Evolutionary conservation across 2,113 vertebrate species (phyloP).

Genomic region (Odontophorus gujanensis): DNA sequence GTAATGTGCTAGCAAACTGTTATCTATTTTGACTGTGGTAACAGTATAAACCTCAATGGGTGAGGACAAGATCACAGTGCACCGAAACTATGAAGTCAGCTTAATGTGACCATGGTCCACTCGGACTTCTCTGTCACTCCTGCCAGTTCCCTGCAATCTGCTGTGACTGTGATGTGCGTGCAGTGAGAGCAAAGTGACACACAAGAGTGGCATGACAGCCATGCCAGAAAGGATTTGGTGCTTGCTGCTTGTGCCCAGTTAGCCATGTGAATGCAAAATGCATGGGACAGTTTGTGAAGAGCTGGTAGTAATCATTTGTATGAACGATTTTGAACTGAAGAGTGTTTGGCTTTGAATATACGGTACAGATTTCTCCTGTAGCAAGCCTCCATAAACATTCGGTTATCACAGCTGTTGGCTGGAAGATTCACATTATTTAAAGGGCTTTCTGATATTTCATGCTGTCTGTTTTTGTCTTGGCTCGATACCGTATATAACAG

Average conservation of each 20-base stretch:
- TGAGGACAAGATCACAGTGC: constrained; percentile 52
- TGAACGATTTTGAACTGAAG: not conserved
- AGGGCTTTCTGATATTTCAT: not conserved
- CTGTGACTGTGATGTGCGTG: constrained; percentile 43
- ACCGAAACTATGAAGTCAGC: constrained; percentile 63
- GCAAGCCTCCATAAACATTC: not conserved
- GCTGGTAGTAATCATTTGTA: not conserved
- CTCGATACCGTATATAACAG: not conserved
- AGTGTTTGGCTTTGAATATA: not conserved
- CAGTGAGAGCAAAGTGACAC: constrained; percentile 17
- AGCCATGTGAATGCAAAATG: constrained; percentile 22
- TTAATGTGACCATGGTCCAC: not conserved
- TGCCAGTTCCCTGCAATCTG: not conserved
- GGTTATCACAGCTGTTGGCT: not conserved
- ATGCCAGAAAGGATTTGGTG: constrained; percentile 39
- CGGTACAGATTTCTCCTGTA: not conserved
- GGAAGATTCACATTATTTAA: constrained; percentile 16
- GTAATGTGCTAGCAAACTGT: constrained; percentile 42
- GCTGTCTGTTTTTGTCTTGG: constrained; percentile 15
- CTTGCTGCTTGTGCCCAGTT: constrained; percentile 3
- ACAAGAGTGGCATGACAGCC: not conserved
- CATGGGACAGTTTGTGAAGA: constrained; percentile 26
- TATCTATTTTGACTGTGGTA: constrained; percentile 67
- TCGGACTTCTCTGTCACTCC: not conserved
- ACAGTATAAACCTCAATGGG: constrained; percentile 50